These are phyloP conservation scores for Priocnemis perturbator DNA, from an alignment of 2,888 invertebrate species.

Conservation along the genomic window DNA sequence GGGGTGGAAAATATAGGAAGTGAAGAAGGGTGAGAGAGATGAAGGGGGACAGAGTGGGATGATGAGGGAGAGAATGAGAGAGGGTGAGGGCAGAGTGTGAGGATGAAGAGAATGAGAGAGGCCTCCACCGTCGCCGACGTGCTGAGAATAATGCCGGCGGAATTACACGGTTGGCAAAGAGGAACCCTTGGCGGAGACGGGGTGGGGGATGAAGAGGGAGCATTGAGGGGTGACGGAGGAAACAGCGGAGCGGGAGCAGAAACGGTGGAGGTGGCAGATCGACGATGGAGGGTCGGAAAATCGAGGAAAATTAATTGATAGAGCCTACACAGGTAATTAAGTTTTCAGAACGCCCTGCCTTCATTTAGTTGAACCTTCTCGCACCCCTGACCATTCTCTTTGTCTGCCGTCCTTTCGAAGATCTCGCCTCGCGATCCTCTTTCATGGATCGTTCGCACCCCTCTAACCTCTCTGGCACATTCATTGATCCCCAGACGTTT, in stretches of 20 bases:
- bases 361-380: conserved; percentile 31
- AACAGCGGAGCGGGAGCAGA: conserved; percentile 4
- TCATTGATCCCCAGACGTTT: conserved; percentile 17
- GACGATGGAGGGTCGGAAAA: conserved; percentile 64
- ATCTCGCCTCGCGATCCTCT: conserved; percentile 42
- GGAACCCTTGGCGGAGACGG: conserved; percentile 36
- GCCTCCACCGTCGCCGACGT: conserved; percentile 69
- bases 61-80: conserved; percentile 18
- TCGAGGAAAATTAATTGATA: conserved; percentile 75
- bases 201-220: conserved; percentile 34
- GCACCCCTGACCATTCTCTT: conserved; percentile 16
- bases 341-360: conserved; percentile 64
- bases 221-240: conserved; percentile 27
- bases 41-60: conserved; percentile 21
- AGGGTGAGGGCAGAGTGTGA: conserved; percentile 23
- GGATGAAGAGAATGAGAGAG: conserved; percentile 42
- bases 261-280: conserved; percentile 26
- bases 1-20: conserved; percentile 47
- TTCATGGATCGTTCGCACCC: conserved; percentile 44
- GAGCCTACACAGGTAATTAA: conserved; percentile 74
- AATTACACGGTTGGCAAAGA: conserved; percentile 69
- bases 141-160: conserved; percentile 73
- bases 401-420: conserved; percentile 26
- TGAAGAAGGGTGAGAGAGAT: conserved; percentile 28
- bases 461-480: conserved; percentile 12